Base-by-base conservation (phyloP, 2,797 vertebrate species). In the Girardinus metallicus region DNA sequence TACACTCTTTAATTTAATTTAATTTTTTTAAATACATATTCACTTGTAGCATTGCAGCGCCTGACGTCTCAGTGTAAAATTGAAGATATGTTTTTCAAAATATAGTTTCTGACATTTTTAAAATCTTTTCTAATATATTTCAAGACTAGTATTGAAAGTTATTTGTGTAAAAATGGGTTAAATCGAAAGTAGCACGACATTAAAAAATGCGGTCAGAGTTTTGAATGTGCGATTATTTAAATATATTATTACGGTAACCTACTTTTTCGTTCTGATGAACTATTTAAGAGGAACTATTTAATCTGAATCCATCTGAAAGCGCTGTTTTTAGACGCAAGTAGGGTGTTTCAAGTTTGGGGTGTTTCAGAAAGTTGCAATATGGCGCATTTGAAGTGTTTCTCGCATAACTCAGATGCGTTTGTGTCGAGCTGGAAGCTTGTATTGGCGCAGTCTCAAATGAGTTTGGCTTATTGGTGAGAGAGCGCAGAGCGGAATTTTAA, bases 21-120 rank as follows among this genome's bases (percentile, higher is more conserved):
- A n/a, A n/a, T n/a, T n/a, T n/a, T 49, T 12, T 57, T 36, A 21
- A 60, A 18, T 36, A 71, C 70, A 4, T 74, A 73, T 80, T 79
- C 87, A 89, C 91, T 90, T 92, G 90, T 82, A 21, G 83, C 81
- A 47, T 41, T 26, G 26, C 71, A 5, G 13, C 7, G 36, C 55
- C 64, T 73, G 29, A 13, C 74, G 3, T 36, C 43, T 89, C 53
- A 29, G 15, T 23, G 16, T 9, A 66, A 64, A 44, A 23, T 73
- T 39, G 1, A 16, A 13, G 12, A 23, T 36, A 64, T 31, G 4
- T 51, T 39, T 8, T 39, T 16, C 1, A 51, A 64, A 62, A 23
- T 21, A 23, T 9, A 26, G 6, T 21, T 39, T 49, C 4, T 68
- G 26, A 12, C 18, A 43, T n/a, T 75, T 51, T n/a, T 43, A 57